Percentiles rank a stretch among this genome's conserved stretches.
Conservation (phyloP, 2,797 vertebrate species). For the Chaenodraco wilsoni region DNA sequence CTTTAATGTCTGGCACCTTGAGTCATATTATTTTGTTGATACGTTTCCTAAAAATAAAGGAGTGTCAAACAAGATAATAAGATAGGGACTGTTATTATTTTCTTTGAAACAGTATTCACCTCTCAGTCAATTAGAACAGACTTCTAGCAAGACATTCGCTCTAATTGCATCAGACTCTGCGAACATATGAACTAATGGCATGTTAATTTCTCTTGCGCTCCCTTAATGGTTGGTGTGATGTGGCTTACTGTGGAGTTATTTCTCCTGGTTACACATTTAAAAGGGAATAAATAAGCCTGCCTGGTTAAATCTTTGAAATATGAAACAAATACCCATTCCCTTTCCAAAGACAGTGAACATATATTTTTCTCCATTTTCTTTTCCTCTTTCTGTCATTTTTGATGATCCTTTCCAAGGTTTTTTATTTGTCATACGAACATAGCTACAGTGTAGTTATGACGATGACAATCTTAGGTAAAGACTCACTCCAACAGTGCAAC, state of each 20-base stretch:
- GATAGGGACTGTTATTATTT: constrained; percentile 17
- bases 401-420: neutral
- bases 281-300: neutral
- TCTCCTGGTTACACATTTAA: constrained; percentile 31
- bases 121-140: constrained; percentile 51
- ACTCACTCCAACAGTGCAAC: too few species aligned
- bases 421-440: too few species aligned
- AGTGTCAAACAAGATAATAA: constrained; percentile 17
- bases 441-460: too few species aligned
- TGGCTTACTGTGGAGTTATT: constrained; percentile 37
- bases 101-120: constrained; percentile 41
- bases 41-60: constrained; percentile 1
- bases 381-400: neutral
- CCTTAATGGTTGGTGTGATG: constrained; percentile 50
- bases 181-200: constrained; percentile 55
- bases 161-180: constrained; percentile 53
- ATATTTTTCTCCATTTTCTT: neutral
- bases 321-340: constrained; percentile 25
- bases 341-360: constrained; percentile 11
- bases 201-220: constrained; percentile 55
- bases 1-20: neutral
- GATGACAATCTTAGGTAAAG: too few species aligned
- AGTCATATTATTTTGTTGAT: constrained; percentile 3
- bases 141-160: constrained; percentile 53
- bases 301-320: constrained; percentile 20